Evolutionary conservation across 2,113 vertebrate genomes (phyloP).

Genomic region (Menidia beryllina): DNA sequence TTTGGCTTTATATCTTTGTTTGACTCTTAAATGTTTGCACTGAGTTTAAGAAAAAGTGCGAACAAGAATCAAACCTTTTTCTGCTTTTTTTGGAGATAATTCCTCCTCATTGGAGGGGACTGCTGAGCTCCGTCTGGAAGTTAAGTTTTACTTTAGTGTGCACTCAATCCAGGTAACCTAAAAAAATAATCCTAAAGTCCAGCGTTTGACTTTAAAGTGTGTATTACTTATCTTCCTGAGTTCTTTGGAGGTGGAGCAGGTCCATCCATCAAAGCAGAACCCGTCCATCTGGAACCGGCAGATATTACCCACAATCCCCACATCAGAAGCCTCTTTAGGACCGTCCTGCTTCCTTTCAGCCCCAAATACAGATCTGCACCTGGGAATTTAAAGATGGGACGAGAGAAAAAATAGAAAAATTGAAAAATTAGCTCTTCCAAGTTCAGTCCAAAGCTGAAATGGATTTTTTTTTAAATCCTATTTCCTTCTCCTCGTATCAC

Average conservation of each 20-base stretch:
- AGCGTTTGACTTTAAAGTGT: slow-evolving; percentile 63
- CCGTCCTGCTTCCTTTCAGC: slow-evolving; percentile 55
- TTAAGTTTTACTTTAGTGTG: slow-evolving; percentile 36
- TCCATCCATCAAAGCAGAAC: slow-evolving; percentile 61
- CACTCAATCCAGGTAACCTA: slow-evolving; percentile 53
- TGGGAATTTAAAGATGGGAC: slow-evolving; percentile 70
- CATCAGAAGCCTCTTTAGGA: slow-evolving; percentile 67
- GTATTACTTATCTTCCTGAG: slow-evolving; percentile 32
- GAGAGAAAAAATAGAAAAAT: slow-evolving; percentile 43
- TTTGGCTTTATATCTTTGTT: too few relatives aligned
- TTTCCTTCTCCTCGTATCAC: slow-evolving; percentile 70
- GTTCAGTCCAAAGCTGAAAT: slow-evolving; percentile 68
- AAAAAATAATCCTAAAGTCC: slow-evolving; percentile 65
- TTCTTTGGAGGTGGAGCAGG: slow-evolving; percentile 37
- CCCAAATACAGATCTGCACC: slow-evolving; percentile 75
- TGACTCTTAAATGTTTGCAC: too few relatives aligned
- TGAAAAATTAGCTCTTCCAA: slow-evolving; percentile 71
- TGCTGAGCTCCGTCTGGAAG: slow-evolving; percentile 6
- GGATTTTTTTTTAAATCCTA: slow-evolving; percentile 61
- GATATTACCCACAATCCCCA: slow-evolving; percentile 74
- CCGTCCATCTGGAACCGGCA: slow-evolving; percentile 64
- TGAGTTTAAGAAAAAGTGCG: too few relatives aligned
- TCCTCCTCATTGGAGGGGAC: slow-evolving; percentile 20
- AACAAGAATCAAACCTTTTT: too few relatives aligned
- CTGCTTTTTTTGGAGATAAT: too few relatives aligned